Evolutionary conservation across 2,113 vertebrate species (phyloP), one percentile per base, ranked within the genome.

Genomic region (Poecilia latipinna): DNA sequence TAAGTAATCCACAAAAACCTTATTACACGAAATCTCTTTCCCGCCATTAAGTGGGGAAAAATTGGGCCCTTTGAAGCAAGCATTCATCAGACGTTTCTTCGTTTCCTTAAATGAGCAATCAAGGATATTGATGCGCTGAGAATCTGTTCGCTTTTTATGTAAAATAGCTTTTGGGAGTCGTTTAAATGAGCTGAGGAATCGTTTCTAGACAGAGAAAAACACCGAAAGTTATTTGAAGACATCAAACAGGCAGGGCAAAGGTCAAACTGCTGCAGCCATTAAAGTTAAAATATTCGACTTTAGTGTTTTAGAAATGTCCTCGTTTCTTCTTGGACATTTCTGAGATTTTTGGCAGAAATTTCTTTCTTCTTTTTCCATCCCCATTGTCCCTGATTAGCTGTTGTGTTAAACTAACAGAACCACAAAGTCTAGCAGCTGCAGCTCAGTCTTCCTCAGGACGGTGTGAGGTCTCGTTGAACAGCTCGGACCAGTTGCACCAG

Each of bases 401-500:
- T 3, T 37, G 35, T 37, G 2, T 37, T 37, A 57, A n/a, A 10
- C 51, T 3, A 57, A 17, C 17, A 57, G 24, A 57, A 57, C 24
- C 15, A 17, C 5, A 6, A 48, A 19, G 44, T 19, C n/a, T 22
- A 5, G 12, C 48, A 13, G 19, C 10, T 24, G 8, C n/a, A 10
- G 22, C 19, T n/a, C 17, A 57, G 51, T n/a, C n/a, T 39, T 39
- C n/a, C 65, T 92, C 85, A 88, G 3, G 79, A 81, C 3, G 86
- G 84, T 15, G 78, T 86, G 80, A 98, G 89, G 87, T 99, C 97
- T 0, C 91, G 94, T 80, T 93, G 95, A 78, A 98, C 22, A 31
- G 93, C 95, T 72, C 89, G 93, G 84, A 96, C 97, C 39, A 99
- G 95, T 63, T 64, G 93, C 8, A 95, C 61, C 42, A 96, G 87